Evolutionary conservation across 1,140 invertebrate genomes (phyloP).

Genomic region (Myzus persicae): DNA sequence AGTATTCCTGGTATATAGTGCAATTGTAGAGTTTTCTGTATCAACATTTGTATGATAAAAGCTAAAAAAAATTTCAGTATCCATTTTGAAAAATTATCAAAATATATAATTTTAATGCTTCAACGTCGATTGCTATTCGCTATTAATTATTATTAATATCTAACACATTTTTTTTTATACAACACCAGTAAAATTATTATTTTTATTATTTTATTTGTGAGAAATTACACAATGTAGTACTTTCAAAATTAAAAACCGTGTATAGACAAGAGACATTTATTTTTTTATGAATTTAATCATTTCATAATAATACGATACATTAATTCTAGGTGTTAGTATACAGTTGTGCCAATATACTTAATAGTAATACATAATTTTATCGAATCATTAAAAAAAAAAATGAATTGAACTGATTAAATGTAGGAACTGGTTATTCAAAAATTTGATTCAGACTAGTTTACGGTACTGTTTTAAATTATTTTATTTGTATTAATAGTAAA

Average conservation of each 20-base stretch:
- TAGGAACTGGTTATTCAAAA: not conserved
- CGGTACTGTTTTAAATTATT: not conserved
- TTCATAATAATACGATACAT: not conserved
- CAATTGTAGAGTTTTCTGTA: not conserved
- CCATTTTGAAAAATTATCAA: not conserved
- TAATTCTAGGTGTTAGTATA: not conserved
- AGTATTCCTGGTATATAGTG: not conserved
- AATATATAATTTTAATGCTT: not conserved
- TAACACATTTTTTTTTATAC: not conserved
- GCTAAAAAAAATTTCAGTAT: not conserved
- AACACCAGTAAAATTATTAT: not conserved
- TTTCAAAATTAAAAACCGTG: not conserved
- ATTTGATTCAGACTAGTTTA: not conserved
- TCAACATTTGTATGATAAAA: not conserved
- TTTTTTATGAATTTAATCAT: not conserved
- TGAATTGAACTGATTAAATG: not conserved
- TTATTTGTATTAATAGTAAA: not conserved
- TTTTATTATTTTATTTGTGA: too few relatives aligned
- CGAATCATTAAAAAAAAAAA: not conserved
- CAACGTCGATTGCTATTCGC: too few relatives aligned
- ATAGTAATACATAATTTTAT: not conserved
- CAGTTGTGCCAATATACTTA: not conserved
- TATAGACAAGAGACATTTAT: not conserved
- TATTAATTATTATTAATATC: not conserved
- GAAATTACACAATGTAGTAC: too few relatives aligned